Evolutionary conservation across 2,113 vertebrate genomes (phyloP).

Genomic region (Caloenas nicobarica): DNA sequence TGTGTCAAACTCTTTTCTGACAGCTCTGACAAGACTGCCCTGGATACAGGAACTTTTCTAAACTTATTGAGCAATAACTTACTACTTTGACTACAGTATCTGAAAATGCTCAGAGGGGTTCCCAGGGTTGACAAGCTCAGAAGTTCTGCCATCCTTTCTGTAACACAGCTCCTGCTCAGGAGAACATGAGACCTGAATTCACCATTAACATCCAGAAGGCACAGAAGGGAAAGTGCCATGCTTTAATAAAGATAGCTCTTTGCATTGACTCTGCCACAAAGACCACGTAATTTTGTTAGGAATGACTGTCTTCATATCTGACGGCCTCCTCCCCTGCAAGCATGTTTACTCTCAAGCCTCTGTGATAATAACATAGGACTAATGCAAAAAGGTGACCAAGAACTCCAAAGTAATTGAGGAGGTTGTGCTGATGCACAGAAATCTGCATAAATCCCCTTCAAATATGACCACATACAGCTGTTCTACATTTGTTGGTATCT

Average conservation of each 20-base stretch:
- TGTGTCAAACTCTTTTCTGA: neutral
- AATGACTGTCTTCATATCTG: neutral
- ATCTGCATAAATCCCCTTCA: neutral
- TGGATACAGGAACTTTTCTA: neutral
- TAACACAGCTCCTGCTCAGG: neutral
- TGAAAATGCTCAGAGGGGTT: neutral
- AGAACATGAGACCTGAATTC: neutral
- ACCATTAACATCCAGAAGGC: fast-evolving
- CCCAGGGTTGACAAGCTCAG: neutral
- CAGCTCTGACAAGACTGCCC: neutral
- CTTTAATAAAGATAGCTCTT: neutral
- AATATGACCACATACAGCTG: fast-evolving
- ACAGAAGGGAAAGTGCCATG: neutral
- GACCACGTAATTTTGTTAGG: fast-evolving
- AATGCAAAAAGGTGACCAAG: neutral
- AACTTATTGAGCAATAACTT: neutral
- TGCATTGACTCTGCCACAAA: neutral
- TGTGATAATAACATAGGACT: neutral
- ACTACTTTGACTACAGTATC: neutral
- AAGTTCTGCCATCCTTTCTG: neutral
- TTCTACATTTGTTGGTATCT: neutral
- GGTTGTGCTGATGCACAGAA: neutral
- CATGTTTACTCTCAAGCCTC: neutral
- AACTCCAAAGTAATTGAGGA: neutral
- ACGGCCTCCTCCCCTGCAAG: neutral